Evolutionary conservation across 2,888 invertebrate genomes (phyloP).

Genomic region (Agrochola macilenta): DNA sequence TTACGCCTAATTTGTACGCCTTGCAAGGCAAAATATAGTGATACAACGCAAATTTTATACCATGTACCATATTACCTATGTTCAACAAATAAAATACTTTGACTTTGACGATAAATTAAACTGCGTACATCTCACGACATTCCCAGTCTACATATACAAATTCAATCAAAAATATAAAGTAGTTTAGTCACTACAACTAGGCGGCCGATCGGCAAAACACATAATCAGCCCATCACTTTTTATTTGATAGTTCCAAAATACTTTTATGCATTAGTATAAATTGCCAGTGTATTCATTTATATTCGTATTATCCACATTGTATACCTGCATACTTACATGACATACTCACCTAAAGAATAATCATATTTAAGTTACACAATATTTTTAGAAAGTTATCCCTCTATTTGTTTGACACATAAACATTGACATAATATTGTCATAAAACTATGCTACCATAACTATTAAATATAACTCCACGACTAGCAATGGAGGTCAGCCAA

Average conservation of each 20-base stretch:
- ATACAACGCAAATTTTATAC: too few relatives aligned
- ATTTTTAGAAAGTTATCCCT: not conserved
- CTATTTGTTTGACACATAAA: not conserved
- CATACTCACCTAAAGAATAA: not conserved
- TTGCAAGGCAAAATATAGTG: too few relatives aligned
- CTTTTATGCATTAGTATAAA: not conserved
- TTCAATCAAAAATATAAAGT: too few relatives aligned
- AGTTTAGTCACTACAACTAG: too few relatives aligned
- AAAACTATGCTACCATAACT: slow-evolving; percentile 20
- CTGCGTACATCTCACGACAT: not conserved
- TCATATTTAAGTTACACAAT: not conserved
- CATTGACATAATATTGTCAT: slow-evolving; percentile 12
- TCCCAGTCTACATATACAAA: not conserved
- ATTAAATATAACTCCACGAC: slow-evolving; percentile 29
- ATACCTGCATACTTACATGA: not conserved
- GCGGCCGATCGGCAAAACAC: not conserved
- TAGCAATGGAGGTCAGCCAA: slow-evolving; percentile 58
- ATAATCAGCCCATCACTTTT: not conserved
- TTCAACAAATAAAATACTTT: too few relatives aligned
- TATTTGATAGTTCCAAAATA: not conserved
- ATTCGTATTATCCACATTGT: not conserved
- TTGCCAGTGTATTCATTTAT: not conserved
- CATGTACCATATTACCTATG: too few relatives aligned
- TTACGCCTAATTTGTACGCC: too few relatives aligned
- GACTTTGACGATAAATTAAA: too few relatives aligned